phyloP scores from a whole-genome alignment of 2,888 invertebrate species.

The Drosophila falleni region DNA sequence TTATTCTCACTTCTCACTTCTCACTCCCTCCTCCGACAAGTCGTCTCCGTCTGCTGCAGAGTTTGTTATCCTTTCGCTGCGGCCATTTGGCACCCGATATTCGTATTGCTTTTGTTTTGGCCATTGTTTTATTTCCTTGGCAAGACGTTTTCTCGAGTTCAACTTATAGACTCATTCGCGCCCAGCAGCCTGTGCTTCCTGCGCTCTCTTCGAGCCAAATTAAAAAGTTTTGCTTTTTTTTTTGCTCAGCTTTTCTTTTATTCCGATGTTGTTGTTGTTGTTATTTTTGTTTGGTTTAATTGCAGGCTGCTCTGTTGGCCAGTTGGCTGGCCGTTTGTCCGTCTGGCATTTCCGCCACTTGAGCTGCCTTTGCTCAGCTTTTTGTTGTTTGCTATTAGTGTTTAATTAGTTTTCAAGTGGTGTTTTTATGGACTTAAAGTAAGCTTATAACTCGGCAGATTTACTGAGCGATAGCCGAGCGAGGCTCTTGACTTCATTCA shows the following conservation, averaged over 20 bases:
- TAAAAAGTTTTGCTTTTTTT: conserved; percentile 68
- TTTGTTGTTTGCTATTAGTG: conserved; percentile 78
- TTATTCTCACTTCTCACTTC: too few relatives aligned
- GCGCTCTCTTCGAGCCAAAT: conserved; percentile 51
- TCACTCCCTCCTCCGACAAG: background rate
- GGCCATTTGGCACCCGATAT: conserved; percentile 71
- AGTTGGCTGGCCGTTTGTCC: conserved; percentile 23
- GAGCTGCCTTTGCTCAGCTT: conserved; percentile 58
- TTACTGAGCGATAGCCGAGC: conserved; percentile 18
- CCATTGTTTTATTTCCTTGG: conserved; percentile 63
- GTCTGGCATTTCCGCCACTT: conserved; percentile 54
- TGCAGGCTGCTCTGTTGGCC: conserved; percentile 39
- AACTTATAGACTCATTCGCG: conserved; percentile 78
- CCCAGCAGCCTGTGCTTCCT: conserved; percentile 69
- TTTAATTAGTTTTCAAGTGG: conserved; percentile 85
- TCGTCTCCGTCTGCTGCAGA: background rate
- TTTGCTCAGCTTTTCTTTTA: conserved; percentile 34
- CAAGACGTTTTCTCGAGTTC: conserved; percentile 58
- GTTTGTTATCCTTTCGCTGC: conserved; percentile 55
- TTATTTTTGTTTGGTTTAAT: conserved; percentile 57
- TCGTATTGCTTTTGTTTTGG: conserved; percentile 59
- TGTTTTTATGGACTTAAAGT: conserved; percentile 81
- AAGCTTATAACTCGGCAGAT: conserved; percentile 44
- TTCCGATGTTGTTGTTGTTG: conserved; percentile 17
- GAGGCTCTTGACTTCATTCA: conserved; percentile 21